Evolutionary conservation across 1,140 invertebrate species (phyloP).

Genomic region (Philotrypesis tridentata): DNA sequence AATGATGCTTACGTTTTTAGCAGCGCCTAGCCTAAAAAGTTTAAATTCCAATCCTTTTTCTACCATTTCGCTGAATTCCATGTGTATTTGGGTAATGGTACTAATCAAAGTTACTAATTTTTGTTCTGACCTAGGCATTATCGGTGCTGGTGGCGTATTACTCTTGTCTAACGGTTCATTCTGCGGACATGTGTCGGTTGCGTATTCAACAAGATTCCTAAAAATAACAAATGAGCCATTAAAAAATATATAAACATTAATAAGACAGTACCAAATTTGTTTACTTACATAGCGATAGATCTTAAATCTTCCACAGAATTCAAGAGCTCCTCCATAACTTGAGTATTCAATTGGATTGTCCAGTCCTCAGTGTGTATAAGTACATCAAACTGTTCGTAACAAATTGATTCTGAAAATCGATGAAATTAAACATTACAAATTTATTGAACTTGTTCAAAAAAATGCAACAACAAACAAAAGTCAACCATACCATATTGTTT

Average conservation of each 20-base stretch:
- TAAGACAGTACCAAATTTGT: conserved; percentile 1
- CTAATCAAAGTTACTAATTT: conserved; percentile 61
- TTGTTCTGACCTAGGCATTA: conserved; percentile 64
- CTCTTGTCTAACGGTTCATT: conserved; percentile 56
- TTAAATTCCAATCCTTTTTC: conserved; percentile 61
- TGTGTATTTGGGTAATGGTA: conserved; percentile 54
- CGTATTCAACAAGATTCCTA: conserved; percentile 51
- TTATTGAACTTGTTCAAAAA: neutral
- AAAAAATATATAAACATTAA: neutral
- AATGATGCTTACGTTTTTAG: conserved; percentile 47
- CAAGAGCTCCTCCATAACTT: conserved; percentile 55
- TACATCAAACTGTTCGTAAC: conserved; percentile 54
- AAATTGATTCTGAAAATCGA: conserved; percentile 58
- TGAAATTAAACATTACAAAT: conserved; percentile 16
- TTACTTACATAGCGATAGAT: conserved; percentile 51
- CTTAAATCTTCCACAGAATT: conserved; percentile 30
- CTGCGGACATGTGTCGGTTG: neutral
- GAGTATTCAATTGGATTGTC: conserved; percentile 52
- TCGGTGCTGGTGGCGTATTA: conserved; percentile 67
- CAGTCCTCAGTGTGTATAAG: conserved; percentile 56
- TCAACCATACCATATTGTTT: neutral
- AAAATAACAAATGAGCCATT: neutral
- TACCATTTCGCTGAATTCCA: conserved; percentile 55
- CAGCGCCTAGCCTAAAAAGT: conserved; percentile 57
- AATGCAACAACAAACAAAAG: neutral